phyloP scores from a whole-genome alignment of 2,888 invertebrate species.

The Sturmia bella region DNA sequence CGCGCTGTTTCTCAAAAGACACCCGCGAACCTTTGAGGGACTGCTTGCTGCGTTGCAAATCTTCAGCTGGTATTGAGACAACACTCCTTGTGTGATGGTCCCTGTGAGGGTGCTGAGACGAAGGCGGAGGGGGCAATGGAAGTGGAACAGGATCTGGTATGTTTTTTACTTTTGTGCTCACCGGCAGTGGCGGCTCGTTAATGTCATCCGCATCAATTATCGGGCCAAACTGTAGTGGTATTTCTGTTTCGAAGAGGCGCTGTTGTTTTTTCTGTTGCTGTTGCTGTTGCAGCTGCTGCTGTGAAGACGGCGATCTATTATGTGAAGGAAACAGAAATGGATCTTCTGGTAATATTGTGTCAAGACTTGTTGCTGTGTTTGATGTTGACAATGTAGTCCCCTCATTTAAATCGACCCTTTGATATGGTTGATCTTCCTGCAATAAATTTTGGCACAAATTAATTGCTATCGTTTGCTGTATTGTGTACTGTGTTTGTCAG shows the following conservation, averaged over 20 bases:
- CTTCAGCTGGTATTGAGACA: constrained; percentile 73
- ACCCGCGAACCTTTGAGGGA: constrained; percentile 81
- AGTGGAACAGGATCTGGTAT: constrained; percentile 76
- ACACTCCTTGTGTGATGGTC: constrained; percentile 79
- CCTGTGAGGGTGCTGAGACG: constrained; percentile 76
- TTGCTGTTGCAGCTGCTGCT: constrained; percentile 70
- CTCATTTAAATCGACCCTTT: constrained; percentile 78
- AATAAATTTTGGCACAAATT: constrained; percentile 3
- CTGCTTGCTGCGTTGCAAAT: constrained; percentile 78
- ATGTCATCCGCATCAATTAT: constrained; percentile 75
- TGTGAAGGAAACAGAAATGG: constrained; percentile 78
- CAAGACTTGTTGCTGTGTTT: constrained; percentile 85
- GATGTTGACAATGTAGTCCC: constrained; percentile 83
- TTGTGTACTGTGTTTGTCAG: neutral
- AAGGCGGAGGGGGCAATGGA: constrained; percentile 79
- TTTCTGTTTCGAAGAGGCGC: constrained; percentile 74
- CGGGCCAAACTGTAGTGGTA: constrained; percentile 78
- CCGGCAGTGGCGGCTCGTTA: constrained; percentile 73
- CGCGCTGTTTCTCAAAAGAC: constrained; percentile 78
- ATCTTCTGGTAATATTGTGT: constrained; percentile 82
- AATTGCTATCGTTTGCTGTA: neutral
- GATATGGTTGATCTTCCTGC: constrained; percentile 80
- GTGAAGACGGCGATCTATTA: constrained; percentile 52
- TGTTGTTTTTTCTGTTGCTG: constrained; percentile 74
- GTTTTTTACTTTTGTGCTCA: constrained; percentile 70